phyloP scores from a whole-genome alignment of 2,113 vertebrate species.

The Acanthochromis polyacanthus region DNA sequence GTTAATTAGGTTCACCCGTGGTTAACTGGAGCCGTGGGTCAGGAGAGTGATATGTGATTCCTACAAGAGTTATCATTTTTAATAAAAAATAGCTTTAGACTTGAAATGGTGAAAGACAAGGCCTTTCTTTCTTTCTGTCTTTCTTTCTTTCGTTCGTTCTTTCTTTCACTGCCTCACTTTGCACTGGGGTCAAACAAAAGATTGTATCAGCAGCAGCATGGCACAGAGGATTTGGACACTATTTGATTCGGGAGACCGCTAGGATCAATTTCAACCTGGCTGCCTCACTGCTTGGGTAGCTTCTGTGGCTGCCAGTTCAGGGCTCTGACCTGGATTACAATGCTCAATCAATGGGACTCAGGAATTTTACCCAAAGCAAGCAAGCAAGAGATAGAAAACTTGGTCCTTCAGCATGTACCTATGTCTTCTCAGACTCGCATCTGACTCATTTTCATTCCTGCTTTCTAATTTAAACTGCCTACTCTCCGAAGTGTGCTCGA shows the following conservation, averaged over 20 bases:
- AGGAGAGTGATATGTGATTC: neutral
- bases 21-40: neutral
- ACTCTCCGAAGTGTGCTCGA: neutral
- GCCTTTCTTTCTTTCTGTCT: slow-evolving; percentile 12
- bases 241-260: slow-evolving; percentile 71
- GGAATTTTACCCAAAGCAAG: slow-evolving; percentile 56
- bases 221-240: slow-evolving; percentile 75
- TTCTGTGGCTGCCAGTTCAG: slow-evolving; percentile 69
- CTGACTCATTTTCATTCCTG: slow-evolving; percentile 16
- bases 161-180: slow-evolving; percentile 32
- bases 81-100: too few relatives aligned
- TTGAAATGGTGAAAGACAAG: too few relatives aligned
- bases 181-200: slow-evolving; percentile 67
- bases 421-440: slow-evolving; percentile 25
- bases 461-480: neutral
- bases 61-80: neutral
- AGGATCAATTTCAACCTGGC: slow-evolving; percentile 80
- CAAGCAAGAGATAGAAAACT: slow-evolving; percentile 53
- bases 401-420: slow-evolving; percentile 17
- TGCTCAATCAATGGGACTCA: slow-evolving; percentile 69
- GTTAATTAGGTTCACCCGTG: neutral
- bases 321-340: slow-evolving; percentile 78
- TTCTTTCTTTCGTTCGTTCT: slow-evolving; percentile 23
- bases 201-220: slow-evolving; percentile 71
- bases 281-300: slow-evolving; percentile 69